phyloP scores from a whole-genome alignment of 2,797 vertebrate species.

The Hoplostethus mediterraneus region DNA sequence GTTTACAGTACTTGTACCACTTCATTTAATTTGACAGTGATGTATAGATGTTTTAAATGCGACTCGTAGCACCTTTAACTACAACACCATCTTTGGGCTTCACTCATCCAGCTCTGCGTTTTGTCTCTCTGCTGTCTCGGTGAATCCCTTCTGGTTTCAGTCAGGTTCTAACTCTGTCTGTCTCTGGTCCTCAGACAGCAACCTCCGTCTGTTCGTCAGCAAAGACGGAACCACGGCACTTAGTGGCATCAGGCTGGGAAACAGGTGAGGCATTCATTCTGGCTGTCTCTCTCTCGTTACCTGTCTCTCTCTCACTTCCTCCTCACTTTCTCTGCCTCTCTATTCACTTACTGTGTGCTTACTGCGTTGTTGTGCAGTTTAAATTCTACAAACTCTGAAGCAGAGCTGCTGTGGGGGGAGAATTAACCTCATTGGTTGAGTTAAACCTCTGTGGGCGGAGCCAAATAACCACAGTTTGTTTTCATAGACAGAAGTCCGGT shows the following conservation, averaged over 20 bases:
- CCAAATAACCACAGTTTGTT: no score
- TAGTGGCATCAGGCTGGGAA: constrained; percentile 92
- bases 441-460: no score
- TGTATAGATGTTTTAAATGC: not conserved
- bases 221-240: constrained; percentile 92
- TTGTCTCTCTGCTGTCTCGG: not conserved
- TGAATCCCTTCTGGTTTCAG: not conserved
- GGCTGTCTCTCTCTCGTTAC: not conserved
- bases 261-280: constrained; percentile 85
- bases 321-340: no score
- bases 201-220: constrained; percentile 95
- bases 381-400: no score
- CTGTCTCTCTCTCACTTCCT: constrained; percentile 7
- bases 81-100: not conserved
- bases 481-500: no score
- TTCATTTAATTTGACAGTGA: not conserved
- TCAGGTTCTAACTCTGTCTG: not conserved
- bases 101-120: constrained; percentile 2
- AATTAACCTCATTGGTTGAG: no score
- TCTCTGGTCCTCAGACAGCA: constrained; percentile 88
- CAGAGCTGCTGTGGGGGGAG: no score
- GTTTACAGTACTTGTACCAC: not conserved
- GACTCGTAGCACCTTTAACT: not conserved
- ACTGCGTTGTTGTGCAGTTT: no score
- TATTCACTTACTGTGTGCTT: no score